Evolutionary conservation across 2,888 invertebrate genomes (phyloP).

Genomic region (Caprella mutica): DNA sequence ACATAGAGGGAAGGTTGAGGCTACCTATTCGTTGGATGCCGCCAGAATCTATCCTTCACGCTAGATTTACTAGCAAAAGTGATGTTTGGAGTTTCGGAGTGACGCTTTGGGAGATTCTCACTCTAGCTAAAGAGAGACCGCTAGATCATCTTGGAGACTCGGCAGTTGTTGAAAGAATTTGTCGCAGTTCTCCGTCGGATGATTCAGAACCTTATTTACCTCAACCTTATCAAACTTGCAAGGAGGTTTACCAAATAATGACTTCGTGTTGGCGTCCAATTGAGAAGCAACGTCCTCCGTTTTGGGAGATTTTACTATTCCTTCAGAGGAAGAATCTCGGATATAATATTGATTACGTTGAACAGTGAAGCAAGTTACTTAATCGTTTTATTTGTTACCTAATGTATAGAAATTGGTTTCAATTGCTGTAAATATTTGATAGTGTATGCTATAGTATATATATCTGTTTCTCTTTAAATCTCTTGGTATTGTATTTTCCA

Average conservation of each 20-base stretch:
- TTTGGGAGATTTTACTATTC: conserved; percentile 77
- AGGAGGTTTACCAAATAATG: conserved; percentile 82
- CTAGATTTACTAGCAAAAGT: conserved; percentile 70
- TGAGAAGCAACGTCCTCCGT: conserved; percentile 66
- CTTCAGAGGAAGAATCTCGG: conserved; percentile 59
- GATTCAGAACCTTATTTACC: conserved; percentile 51
- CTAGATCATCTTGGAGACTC: conserved; percentile 66
- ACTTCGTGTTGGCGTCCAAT: conserved; percentile 80
- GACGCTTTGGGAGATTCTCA: conserved; percentile 74
- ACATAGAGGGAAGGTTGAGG: conserved; percentile 53
- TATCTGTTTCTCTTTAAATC: too few relatives aligned
- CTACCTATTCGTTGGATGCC: conserved; percentile 82
- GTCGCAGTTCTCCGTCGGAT: conserved; percentile 62
- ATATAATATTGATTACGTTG: conserved; percentile 27
- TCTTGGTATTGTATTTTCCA: too few relatives aligned
- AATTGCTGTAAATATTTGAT: too few relatives aligned
- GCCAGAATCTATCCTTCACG: conserved; percentile 75
- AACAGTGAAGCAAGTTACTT: too few relatives aligned
- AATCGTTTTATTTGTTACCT: too few relatives aligned
- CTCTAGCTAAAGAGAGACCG: conserved; percentile 68
- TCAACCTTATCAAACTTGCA: conserved; percentile 63
- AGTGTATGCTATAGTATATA: too few relatives aligned
- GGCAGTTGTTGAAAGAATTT: conserved; percentile 69
- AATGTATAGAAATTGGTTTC: too few relatives aligned
- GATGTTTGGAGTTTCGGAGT: conserved; percentile 84